These are phyloP conservation scores for Synanthedon andrenaeformis DNA, from an alignment of 2,888 invertebrate genomes.

Conservation along the genomic window DNA sequence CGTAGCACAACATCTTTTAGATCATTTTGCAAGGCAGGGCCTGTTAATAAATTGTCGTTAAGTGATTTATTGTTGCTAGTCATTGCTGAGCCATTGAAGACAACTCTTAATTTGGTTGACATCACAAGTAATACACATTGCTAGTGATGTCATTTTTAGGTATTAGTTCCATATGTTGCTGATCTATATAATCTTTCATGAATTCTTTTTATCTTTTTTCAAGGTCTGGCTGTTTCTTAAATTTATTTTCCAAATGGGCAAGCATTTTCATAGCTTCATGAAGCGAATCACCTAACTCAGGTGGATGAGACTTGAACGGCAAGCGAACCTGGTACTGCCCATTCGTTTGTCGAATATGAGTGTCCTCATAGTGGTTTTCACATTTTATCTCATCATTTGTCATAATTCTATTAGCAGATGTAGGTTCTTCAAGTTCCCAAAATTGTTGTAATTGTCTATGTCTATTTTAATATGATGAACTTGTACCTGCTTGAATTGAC, in stretches of 20 bases:
- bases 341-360: too few relatives aligned
- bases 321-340: too few relatives aligned
- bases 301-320: too few relatives aligned
- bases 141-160: not conserved
- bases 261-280: too few relatives aligned
- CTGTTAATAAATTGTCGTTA: not conserved
- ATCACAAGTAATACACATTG: not conserved
- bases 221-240: not conserved
- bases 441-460: not conserved
- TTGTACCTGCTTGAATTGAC: not conserved
- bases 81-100: not conserved
- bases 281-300: too few relatives aligned
- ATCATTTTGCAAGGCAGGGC: not conserved
- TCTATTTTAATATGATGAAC: not conserved
- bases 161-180: not conserved
- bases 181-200: not conserved
- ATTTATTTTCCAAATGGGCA: too few relatives aligned
- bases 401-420: not conserved
- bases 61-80: not conserved
- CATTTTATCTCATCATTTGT: too few relatives aligned
- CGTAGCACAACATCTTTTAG: not conserved
- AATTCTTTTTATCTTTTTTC: not conserved
- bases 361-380: too few relatives aligned
- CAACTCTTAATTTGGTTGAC: not conserved
- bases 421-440: not conserved